These are phyloP conservation scores for Spialia ferax DNA, from an alignment of 2,888 invertebrate genomes.

Conservation along the genomic window DNA sequence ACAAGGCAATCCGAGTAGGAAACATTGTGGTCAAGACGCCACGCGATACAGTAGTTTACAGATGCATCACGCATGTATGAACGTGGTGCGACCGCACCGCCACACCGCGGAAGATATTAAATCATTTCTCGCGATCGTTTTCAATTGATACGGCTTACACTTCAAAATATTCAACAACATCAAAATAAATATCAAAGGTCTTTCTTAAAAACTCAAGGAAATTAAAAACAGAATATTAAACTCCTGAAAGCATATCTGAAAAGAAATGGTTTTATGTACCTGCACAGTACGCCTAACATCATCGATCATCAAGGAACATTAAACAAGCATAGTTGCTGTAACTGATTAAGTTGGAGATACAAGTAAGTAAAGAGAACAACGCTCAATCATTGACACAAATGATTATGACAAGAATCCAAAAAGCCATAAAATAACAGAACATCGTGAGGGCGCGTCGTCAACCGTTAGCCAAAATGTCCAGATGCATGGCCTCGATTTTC, in stretches of 20 bases:
- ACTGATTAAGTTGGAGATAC: background rate
- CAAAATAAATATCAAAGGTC: background rate
- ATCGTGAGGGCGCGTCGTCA: constrained; percentile 48
- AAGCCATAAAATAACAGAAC: constrained; percentile 45
- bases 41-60: constrained; percentile 44
- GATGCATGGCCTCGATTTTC: constrained; percentile 52
- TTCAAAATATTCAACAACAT: constrained; percentile 24
- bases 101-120: constrained; percentile 48
- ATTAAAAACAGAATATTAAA: background rate
- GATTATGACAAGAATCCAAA: constrained; percentile 34
- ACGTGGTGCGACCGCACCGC: constrained; percentile 36
- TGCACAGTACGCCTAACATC: too few relatives aligned
- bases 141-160: constrained; percentile 36
- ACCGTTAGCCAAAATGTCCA: constrained; percentile 53
- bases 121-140: constrained; percentile 47
- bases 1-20: constrained; percentile 41
- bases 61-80: constrained; percentile 43
- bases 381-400: constrained; percentile 22
- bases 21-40: constrained; percentile 47
- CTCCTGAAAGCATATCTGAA: background rate
- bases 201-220: too few relatives aligned
- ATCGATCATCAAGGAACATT: background rate
- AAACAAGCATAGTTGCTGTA: background rate
- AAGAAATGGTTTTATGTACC: background rate
- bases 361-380: constrained; percentile 9